A percentile compares a stretch with the other conserved stretches of the same genome.
Conservation (phyloP, 2,113 vertebrate genomes). For the Lophotis ruficrista region DNA sequence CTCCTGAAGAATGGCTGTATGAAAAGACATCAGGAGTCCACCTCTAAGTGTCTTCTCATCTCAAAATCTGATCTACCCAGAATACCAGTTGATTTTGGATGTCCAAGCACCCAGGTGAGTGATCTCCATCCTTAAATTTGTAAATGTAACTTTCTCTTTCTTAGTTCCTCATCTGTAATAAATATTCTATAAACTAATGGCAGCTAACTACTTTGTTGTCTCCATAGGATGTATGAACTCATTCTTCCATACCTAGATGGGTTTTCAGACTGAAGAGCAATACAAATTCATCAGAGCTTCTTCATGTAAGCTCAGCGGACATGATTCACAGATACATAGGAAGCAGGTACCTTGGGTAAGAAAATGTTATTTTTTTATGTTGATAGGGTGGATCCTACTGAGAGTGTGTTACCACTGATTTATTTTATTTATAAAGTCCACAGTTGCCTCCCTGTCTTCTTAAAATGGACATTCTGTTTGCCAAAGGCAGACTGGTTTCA, state of each 20-base stretch:
- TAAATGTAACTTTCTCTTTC: background rate
- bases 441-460: background rate
- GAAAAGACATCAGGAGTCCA: background rate
- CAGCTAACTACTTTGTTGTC: background rate
- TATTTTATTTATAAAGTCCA: background rate
- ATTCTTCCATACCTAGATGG: background rate
- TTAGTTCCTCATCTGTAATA: background rate
- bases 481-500: background rate
- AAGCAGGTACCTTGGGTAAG: background rate
- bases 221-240: background rate
- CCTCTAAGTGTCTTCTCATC: background rate
- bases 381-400: background rate
- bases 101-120: background rate
- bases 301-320: background rate
- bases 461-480: background rate
- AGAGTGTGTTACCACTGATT: background rate
- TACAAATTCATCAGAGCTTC: background rate
- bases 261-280: background rate
- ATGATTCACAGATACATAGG: background rate
- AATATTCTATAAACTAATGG: background rate
- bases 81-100: background rate
- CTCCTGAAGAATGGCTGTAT: background rate
- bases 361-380: background rate
- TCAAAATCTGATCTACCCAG: background rate
- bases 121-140: background rate